Evolutionary conservation across 1,140 invertebrate species (phyloP), one percentile per base, ranked within the genome.

Genomic region (Pseudomyrmex sp.): DNA sequence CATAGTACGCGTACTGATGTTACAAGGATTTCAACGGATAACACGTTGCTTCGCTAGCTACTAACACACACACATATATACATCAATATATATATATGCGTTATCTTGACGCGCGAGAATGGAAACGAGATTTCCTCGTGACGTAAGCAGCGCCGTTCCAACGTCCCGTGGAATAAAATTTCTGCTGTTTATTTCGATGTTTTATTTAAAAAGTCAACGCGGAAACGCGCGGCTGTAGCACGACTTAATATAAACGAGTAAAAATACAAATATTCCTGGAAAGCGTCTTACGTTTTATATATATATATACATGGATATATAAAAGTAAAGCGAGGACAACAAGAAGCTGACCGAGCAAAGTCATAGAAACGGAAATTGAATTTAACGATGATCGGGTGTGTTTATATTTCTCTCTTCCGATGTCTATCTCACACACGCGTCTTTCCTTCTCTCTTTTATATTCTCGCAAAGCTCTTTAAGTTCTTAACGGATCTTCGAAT

Each of bases 121-220:
- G 75, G 35, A 77, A 80, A 80, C 54, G 66, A 80, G 54, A 44
- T 80, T 80, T 80, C 18, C 52, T 44, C 15, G 15, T 72, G 76
- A 80, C 66, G 76, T 35, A 80, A 69, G 59, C 66, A 56, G 66
- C 20, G 69, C 35, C 50, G 26, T 59, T 72, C 54, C 26, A 15
- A 15, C 52, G 63, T 65, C 23, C 20, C 66, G 54, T 10, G 12
- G 56, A 72, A 35, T 66, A 72, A 70, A 70, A 23, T 58, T 23
- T 70, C 48, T 2, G 15, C 20, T 12, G 63, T 44, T 77, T 66
- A 20, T 66, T 35, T 79, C 35, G 54, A 61, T 70, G 66, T 20
- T 79, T 69, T 69, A 69, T 50, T 80, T 0, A 59, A 59, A 79
- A 80, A 70, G 54, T 72, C 23, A 48, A 50, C 35, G 1, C 35